Evolutionary conservation across 2,113 vertebrate species (phyloP).

Genomic region (Gracilinanus agilis): DNA sequence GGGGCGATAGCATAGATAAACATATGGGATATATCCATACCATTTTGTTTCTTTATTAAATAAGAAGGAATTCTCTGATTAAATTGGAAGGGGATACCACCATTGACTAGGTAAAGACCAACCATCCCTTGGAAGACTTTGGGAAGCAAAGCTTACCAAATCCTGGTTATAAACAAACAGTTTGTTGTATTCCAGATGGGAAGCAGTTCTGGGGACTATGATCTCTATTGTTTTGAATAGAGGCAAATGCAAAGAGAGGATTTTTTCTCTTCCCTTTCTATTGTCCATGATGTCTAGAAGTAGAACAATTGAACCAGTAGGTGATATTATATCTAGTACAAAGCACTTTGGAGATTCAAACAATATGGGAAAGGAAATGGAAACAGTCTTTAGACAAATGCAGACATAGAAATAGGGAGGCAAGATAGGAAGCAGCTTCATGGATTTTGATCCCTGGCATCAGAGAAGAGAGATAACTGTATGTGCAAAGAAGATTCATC

Average conservation of each 20-base stretch:
- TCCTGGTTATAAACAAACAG: neutral
- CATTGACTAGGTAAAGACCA: neutral
- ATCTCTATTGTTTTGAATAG: neutral
- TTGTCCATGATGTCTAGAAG: neutral
- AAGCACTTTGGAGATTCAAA: neutral
- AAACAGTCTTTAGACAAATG: neutral
- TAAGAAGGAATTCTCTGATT: neutral
- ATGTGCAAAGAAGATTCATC: neutral
- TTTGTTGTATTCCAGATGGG: neutral
- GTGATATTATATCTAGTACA: neutral
- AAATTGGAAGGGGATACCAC: neutral
- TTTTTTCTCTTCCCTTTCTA: neutral
- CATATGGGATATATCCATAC: neutral
- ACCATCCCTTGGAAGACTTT: neutral
- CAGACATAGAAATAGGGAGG: neutral
- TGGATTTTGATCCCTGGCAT: neutral
- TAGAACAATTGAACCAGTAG: neutral
- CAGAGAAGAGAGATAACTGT: neutral
- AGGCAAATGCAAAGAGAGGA: neutral
- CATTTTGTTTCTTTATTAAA: neutral
- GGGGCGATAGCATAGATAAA: neutral
- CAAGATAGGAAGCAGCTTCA: neutral
- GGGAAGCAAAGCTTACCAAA: neutral
- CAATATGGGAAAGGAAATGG: neutral
- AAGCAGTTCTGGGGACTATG: neutral